Conservation (phyloP, 1,140 invertebrate species). For the Caerostris darwini region DNA sequence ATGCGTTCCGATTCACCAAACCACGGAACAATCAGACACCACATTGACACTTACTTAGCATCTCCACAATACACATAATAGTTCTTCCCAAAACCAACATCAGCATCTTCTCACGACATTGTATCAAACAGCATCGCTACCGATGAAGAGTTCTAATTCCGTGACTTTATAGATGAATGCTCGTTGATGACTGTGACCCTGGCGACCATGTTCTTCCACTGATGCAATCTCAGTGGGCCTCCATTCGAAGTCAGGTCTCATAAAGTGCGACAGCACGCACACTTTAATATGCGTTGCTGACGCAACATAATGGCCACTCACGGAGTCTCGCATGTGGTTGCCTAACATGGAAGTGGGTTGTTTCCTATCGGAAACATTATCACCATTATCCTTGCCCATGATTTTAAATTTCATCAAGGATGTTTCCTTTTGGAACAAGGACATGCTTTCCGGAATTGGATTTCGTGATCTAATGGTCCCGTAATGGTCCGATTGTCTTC, state of each 20-base stretch:
- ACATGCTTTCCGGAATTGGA: background rate
- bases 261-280: background rate
- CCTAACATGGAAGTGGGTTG: background rate
- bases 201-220: background rate
- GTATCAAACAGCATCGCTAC: background rate
- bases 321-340: background rate
- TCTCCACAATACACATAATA: background rate
- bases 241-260: background rate
- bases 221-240: background rate
- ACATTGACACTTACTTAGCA: background rate
- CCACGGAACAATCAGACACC: background rate
- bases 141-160: background rate
- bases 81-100: background rate
- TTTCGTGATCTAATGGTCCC: no score
- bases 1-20: background rate
- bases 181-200: constrained; percentile 8
- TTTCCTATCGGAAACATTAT: background rate
- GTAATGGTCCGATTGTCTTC: no score
- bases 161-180: background rate
- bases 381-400: background rate
- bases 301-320: background rate
- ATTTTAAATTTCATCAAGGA: background rate
- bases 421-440: background rate
- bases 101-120: background rate
- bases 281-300: background rate